These are phyloP conservation scores for Drosophila histrio DNA, from an alignment of 2,888 invertebrate species.

Conservation along the genomic window DNA sequence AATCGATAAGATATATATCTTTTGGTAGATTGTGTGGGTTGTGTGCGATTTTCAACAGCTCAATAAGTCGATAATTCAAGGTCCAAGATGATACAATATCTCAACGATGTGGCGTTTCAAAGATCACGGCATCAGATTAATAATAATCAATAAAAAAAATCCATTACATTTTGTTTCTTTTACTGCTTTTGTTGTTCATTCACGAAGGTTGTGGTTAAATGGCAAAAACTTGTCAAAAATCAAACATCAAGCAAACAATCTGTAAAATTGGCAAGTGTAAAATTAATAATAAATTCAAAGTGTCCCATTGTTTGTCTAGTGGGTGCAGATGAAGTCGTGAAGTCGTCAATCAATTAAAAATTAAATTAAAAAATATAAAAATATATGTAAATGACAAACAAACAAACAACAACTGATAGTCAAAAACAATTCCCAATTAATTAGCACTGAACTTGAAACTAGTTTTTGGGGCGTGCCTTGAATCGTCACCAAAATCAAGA, in stretches of 20 bases:
- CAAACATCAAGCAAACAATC: slow-evolving; percentile 30
- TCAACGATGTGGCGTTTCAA: background rate
- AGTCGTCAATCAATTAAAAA: slow-evolving; percentile 74
- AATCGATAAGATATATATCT: slow-evolving; percentile 1
- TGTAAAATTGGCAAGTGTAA: slow-evolving; percentile 52
- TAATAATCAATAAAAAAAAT: slow-evolving; percentile 43
- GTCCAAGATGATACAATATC: slow-evolving; percentile 51
- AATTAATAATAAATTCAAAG: slow-evolving; percentile 36
- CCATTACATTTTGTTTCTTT: slow-evolving; percentile 46
- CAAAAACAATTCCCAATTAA: slow-evolving; percentile 66
- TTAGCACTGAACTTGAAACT: slow-evolving; percentile 66
- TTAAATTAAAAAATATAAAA: slow-evolving; percentile 40
- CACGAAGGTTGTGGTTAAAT: slow-evolving; percentile 65
- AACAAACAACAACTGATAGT: slow-evolving; percentile 8
- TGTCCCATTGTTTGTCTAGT: slow-evolving; percentile 67
- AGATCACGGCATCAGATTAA: slow-evolving; percentile 46
- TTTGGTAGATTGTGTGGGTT: slow-evolving; percentile 40
- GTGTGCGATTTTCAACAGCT: slow-evolving; percentile 48
- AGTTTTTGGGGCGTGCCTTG: slow-evolving; percentile 31
- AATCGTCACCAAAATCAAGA: background rate
- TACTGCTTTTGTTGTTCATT: slow-evolving; percentile 15
- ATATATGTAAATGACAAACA: slow-evolving; percentile 4
- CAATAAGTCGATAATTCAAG: slow-evolving; percentile 68
- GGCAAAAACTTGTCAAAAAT: slow-evolving; percentile 55
- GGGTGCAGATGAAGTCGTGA: slow-evolving; percentile 77